These are phyloP conservation scores for Euproctis similis DNA, from an alignment of 2,888 invertebrate species.

Conservation along the genomic window DNA sequence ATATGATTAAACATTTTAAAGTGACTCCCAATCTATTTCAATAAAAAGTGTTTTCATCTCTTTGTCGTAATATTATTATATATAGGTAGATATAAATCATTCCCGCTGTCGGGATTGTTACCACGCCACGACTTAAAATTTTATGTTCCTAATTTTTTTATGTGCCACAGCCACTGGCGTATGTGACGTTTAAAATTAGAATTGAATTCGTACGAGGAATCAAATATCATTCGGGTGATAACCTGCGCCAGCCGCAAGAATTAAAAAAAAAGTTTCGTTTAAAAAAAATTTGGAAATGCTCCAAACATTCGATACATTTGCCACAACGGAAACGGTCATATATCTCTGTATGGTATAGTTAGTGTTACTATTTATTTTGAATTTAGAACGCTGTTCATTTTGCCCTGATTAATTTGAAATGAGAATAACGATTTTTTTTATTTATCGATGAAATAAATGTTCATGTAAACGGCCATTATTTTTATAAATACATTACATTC, in stretches of 20 bases:
- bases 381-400: too few relatives aligned
- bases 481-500: too few relatives aligned
- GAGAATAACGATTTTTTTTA: too few relatives aligned
- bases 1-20: too few relatives aligned
- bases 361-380: constrained; percentile 29
- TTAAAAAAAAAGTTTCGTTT: constrained; percentile 37
- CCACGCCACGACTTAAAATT: constrained; percentile 8
- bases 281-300: constrained; percentile 53
- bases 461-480: too few relatives aligned
- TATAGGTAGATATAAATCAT: constrained; percentile 1
- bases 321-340: constrained; percentile 52
- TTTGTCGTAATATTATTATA: too few relatives aligned
- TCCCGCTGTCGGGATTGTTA: too few relatives aligned
- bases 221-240: constrained; percentile 61
- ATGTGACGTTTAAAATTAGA: constrained; percentile 59
- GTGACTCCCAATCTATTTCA: too few relatives aligned
- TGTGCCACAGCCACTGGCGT: constrained; percentile 22
- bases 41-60: too few relatives aligned
- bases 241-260: constrained; percentile 55
- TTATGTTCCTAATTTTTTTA: constrained; percentile 19
- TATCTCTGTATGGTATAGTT: constrained; percentile 35
- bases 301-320: constrained; percentile 70
- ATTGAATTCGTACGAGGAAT: constrained; percentile 57
- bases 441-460: too few relatives aligned
- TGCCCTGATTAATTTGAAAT: too few relatives aligned